These are phyloP conservation scores for Teleogryllus occipitalis DNA, from an alignment of 1,140 invertebrate genomes.

Conservation along the genomic window DNA sequence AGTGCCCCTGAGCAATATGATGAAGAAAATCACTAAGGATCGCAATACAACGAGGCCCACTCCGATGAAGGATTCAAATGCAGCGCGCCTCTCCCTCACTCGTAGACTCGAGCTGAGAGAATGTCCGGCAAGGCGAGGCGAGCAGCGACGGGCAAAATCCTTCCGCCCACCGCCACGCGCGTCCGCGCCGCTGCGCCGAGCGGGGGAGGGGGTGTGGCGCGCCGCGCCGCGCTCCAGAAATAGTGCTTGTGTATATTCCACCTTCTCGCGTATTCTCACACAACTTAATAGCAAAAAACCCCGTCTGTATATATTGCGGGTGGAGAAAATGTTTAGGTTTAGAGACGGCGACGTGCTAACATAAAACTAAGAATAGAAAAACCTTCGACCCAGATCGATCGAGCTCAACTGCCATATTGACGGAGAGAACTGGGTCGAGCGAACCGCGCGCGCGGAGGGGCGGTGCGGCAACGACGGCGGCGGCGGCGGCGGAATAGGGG, in stretches of 20 bases:
- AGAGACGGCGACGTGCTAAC: neutral
- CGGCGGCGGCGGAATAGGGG: too few relatives aligned
- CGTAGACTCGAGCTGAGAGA: too few relatives aligned
- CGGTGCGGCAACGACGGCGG: neutral
- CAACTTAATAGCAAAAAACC: neutral
- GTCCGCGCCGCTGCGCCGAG: too few relatives aligned
- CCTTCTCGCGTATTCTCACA: neutral
- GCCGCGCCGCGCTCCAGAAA: neutral
- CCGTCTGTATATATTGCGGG: neutral
- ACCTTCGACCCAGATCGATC: neutral
- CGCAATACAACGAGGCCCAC: too few relatives aligned
- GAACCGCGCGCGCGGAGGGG: neutral
- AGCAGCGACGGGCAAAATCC: too few relatives aligned
- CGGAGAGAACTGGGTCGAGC: neutral
- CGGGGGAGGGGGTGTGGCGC: too few relatives aligned
- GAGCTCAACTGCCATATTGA: neutral
- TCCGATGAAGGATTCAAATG: too few relatives aligned
- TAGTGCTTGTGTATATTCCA: neutral
- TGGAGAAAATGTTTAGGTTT: neutral
- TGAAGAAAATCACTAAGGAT: too few relatives aligned
- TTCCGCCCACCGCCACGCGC: too few relatives aligned
- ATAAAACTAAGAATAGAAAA: neutral
- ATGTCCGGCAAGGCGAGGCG: too few relatives aligned
- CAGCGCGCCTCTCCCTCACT: too few relatives aligned
- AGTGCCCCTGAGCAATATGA: too few relatives aligned